Evolutionary conservation across 2,888 invertebrate species (phyloP).

Genomic region (Allacma fusca): DNA sequence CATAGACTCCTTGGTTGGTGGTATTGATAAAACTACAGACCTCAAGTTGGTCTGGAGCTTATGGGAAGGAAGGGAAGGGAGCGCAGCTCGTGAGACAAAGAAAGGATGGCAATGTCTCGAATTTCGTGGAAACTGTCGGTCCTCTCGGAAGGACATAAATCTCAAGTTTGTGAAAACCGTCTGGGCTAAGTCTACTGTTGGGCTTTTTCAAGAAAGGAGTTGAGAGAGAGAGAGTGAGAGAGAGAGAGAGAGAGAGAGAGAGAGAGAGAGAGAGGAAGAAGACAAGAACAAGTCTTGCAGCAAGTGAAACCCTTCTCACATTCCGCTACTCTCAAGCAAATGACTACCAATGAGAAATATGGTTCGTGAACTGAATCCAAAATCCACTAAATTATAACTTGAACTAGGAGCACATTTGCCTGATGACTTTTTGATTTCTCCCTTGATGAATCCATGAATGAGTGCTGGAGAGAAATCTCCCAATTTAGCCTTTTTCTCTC

Average conservation of each 20-base stretch:
- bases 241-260: not conserved
- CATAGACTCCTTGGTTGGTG: no score
- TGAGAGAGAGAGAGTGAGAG: not conserved
- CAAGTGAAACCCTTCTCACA: conserved; percentile 26
- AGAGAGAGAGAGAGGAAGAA: not conserved
- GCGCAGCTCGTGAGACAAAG: conserved; percentile 4
- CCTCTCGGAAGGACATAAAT: conserved; percentile 39
- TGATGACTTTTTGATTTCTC: conserved; percentile 49
- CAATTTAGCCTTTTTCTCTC: conserved; percentile 8
- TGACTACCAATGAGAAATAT: conserved; percentile 42
- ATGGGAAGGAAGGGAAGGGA: not conserved
- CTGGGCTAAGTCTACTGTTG: conserved; percentile 27
- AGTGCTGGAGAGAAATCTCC: conserved; percentile 1
- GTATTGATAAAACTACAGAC: no score
- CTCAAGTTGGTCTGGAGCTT: not conserved
- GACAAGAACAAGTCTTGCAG: not conserved
- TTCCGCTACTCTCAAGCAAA: conserved; percentile 23
- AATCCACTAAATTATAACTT: conserved; percentile 48
- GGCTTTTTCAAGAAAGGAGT: not conserved
- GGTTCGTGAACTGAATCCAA: conserved; percentile 45
- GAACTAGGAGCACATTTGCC: conserved; percentile 38
- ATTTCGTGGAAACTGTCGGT: conserved; percentile 35
- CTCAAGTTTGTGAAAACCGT: conserved; percentile 39
- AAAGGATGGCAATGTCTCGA: conserved; percentile 38
- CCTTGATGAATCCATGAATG: conserved; percentile 42